Base-by-base conservation (phyloP, 2,888 invertebrate genomes). In the Agriotes lineatus region DNA sequence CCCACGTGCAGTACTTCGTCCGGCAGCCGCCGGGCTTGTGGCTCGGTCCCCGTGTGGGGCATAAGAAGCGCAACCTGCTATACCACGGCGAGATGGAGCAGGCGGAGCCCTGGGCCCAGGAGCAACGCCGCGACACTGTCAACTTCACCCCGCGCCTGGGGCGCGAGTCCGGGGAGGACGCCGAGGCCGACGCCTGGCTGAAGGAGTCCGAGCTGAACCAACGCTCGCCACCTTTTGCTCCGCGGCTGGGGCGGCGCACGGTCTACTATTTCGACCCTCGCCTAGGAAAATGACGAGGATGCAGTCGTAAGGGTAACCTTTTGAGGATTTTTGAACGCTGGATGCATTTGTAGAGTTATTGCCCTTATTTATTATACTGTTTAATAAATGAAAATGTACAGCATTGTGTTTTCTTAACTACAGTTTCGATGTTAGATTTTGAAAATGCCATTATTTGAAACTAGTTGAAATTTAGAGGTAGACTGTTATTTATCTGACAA, bases 121-220 rank as follows among this genome's bases (percentile, higher is more conserved):
- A 76, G 72, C 79, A 79, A 12, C 82, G 82, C 69, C 77, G 84
- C 25, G 83, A 82, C 63, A 74, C 80, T 35, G 76, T 83, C 12
- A 82, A 82, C 62, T 86, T 86, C 72, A 86, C 85, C 61, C 86
- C 87, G 69, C 83, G 87, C 73, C 80, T 87, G 67, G 87, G 87
- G 45, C 83, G 87, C 72, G 86, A 85, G 64, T 79, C 82, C 5
- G 78, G 76, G 1, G 83, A 83, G 62, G 80, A 80, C 20, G 12
- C 62, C 50, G 72, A 67, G 7, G 75, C 66, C 63, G 75, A 81
- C 52, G 71, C 79, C 74, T 74, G 79, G 75, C 57, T 75, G 9
- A 78, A 76, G 63, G 78, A 71, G 73, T 76, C 70, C 71, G 82
- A 72, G 63, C 72, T 66, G 69, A 81, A 64, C 30, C 81, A 83